Conservation (phyloP, 2,888 invertebrate species). For the Leptopilina syphax region DNA sequence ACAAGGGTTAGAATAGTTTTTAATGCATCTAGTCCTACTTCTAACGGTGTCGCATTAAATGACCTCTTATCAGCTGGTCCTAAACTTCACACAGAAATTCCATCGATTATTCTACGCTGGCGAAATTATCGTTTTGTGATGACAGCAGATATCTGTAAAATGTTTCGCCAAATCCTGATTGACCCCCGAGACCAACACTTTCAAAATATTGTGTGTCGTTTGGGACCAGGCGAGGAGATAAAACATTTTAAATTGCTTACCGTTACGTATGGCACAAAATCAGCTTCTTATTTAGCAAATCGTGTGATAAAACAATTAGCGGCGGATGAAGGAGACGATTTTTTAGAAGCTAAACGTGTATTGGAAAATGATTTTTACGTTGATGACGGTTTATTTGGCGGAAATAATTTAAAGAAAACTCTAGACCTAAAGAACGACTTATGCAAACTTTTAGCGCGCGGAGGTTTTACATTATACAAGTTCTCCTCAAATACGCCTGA, state of each 20-base stretch:
- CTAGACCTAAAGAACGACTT: no score
- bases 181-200: neutral
- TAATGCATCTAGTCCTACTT: constrained; percentile 42
- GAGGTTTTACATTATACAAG: no score
- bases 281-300: constrained; percentile 29
- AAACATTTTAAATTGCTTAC: constrained; percentile 6
- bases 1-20: constrained; percentile 46
- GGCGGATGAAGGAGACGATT: neutral
- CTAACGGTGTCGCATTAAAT: constrained; percentile 42
- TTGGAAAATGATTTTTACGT: neutral
- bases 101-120: constrained; percentile 40
- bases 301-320: constrained; percentile 27
- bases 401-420: no score
- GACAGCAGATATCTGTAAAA: constrained; percentile 40
- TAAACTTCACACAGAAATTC: constrained; percentile 29
- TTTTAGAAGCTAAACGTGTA: neutral
- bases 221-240: neutral
- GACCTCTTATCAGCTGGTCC: constrained; percentile 41
- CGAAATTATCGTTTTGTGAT: constrained; percentile 26
- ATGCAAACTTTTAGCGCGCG: no score
- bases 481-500: no score
- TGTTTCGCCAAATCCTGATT: constrained; percentile 41
- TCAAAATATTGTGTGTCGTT: constrained; percentile 44
- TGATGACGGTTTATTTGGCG: neutral
- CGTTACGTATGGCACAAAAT: no score